Base-by-base conservation (phyloP, 2,888 invertebrate genomes). In the Hirtodrosophila trivittata region DNA sequence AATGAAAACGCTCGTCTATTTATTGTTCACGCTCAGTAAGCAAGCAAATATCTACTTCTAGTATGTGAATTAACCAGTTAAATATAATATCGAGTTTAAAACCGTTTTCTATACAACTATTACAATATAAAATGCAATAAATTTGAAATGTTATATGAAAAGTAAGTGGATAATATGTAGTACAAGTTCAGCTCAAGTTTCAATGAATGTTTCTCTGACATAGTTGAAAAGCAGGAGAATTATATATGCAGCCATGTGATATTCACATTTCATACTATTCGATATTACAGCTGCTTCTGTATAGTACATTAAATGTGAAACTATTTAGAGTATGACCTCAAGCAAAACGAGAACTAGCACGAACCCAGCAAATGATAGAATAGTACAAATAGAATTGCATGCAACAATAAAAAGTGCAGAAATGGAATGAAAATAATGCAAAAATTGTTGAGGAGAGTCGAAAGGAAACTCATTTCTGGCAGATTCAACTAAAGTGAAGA, bases 401-500 rank as follows among this genome's bases (percentile, higher is more conserved):
- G 35, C 12, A 26, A 16, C 14, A 25, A 26, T 18, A 45, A 33
- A 42, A 26, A 13, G 1, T 7, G 2, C n/a, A 32, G 32, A 18
- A 58, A 45, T 41, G 54, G 46, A 43, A 62, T 75, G 55, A 32
- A 25, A 28, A 57, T 21, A n/a, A 38, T 18, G 38, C 7, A 55
- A 42, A 49, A 30, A 49, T 30, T 50, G n/a, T 10, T 33, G 38
- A 39, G 14, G n/a, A 26, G 12, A 26, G 16, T 38, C 32, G 8
- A 35, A 26, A 37, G n/a, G 10, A 9, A 13, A 50, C 33, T 38
- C 30, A 42, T 54, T 63, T 30, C 16, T 8, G 14, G 4, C 43
- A 8, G 39, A 39, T 59, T 10, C 7, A 25, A n/a, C 16, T 37
- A 51, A 18, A 21, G n/a, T 21, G 18, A 21, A 18, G 26, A 59